These are phyloP conservation scores for Drosophila kikkawai DNA, from an alignment of 1,140 invertebrate species.

Conservation along the genomic window DNA sequence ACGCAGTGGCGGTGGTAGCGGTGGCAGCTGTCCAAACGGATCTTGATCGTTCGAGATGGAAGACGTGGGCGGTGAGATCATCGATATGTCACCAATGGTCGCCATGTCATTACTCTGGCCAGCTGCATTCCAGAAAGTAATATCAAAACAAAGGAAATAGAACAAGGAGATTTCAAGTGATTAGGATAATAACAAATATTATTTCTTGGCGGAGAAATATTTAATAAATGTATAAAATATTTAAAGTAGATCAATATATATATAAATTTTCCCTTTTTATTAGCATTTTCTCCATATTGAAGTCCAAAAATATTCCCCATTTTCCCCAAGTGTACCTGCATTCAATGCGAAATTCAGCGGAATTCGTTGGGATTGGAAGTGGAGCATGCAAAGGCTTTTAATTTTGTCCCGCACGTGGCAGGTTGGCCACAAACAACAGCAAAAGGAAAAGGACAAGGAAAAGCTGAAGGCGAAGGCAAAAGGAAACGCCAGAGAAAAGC, in stretches of 20 bases:
- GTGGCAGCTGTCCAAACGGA: constrained; percentile 85
- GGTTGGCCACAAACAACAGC: constrained; percentile 30
- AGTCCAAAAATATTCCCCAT: background rate
- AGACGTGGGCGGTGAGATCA: constrained; percentile 85
- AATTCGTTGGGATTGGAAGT: constrained; percentile 18
- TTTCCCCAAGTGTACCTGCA: constrained; percentile 26
- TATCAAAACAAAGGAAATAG: background rate
- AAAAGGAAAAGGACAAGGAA: constrained; percentile 29
- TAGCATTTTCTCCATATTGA: background rate
- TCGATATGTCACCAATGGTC: constrained; percentile 84
- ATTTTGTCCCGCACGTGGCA: constrained; percentile 49
- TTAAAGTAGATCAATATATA: background rate
- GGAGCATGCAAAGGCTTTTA: constrained; percentile 56
- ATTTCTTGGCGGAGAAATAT: background rate
- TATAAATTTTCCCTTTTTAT: background rate
- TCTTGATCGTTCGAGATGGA: constrained; percentile 85
- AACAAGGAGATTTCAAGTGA: background rate
- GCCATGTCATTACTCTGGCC: constrained; percentile 85
- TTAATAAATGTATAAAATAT: fast-evolving
- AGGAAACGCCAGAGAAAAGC: constrained; percentile 38
- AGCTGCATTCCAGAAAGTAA: constrained; percentile 53
- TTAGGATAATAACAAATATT: background rate
- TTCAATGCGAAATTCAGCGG: constrained; percentile 3
- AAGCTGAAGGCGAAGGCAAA: constrained; percentile 24
- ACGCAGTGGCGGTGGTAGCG: constrained; percentile 85